A percentile compares a stretch with the other conserved stretches of the same genome.
phyloP scores from a whole-genome alignment of 2,888 invertebrate species.

The Rosalia funebris region DNA sequence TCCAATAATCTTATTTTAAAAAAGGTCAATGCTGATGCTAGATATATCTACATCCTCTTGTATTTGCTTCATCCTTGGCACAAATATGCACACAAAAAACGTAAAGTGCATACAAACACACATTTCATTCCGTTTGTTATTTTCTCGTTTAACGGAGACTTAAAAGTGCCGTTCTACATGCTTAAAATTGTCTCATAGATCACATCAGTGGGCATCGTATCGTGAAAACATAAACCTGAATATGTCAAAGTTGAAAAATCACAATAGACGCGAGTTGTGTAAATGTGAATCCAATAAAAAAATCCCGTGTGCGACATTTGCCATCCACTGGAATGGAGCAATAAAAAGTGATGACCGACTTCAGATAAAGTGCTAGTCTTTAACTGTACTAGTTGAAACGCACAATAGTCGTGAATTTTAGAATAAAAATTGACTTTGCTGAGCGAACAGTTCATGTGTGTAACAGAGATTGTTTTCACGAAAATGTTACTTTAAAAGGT shows the following conservation, averaged over 20 bases:
- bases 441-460: neutral
- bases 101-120: neutral
- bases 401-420: neutral
- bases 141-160: neutral
- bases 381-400: constrained; percentile 6
- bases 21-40: no score
- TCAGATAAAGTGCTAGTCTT: constrained; percentile 21
- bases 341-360: constrained; percentile 31
- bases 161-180: constrained; percentile 3
- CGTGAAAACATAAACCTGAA: constrained; percentile 24
- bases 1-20: no score
- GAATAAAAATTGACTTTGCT: neutral
- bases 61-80: no score
- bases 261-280: constrained; percentile 31
- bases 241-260: constrained; percentile 37
- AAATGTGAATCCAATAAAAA: constrained; percentile 35
- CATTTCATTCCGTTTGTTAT: neutral
- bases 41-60: no score
- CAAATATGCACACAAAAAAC: neutral
- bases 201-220: constrained; percentile 17
- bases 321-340: constrained; percentile 32
- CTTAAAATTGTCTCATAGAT: constrained; percentile 21
- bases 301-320: constrained; percentile 36
- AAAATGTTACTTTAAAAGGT: neutral
- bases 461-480: neutral